Conservation (phyloP, 2,113 vertebrate genomes). For the Forbesichthys agassizii region DNA sequence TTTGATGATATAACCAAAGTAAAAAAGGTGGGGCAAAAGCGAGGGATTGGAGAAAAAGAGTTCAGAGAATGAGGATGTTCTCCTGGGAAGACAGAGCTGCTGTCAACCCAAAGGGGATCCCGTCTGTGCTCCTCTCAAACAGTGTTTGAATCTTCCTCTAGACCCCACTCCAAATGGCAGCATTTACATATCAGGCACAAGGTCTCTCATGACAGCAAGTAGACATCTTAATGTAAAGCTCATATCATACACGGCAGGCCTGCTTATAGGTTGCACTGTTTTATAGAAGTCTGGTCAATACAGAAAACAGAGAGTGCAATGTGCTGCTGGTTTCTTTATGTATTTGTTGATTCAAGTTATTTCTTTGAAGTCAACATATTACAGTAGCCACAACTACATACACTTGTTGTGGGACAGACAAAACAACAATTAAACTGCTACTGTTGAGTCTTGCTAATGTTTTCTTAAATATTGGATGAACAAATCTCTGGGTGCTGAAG, state of each 20-base stretch:
- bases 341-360: constrained; percentile 27
- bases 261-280: neutral
- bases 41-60: constrained; percentile 50
- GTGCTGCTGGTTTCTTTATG: constrained; percentile 15
- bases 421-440: constrained; percentile 58
- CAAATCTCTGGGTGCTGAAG: constrained; percentile 7
- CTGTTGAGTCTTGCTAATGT: constrained; percentile 48
- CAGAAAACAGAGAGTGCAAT: constrained; percentile 23
- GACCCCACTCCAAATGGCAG: constrained; percentile 42
- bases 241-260: constrained; percentile 12
- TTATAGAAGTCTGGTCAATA: constrained; percentile 31
- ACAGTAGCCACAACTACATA: constrained; percentile 50
- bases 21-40: neutral
- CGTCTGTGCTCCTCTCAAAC: constrained; percentile 44
- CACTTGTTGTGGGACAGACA: constrained; percentile 47
- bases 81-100: constrained; percentile 51
- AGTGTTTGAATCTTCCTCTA: constrained; percentile 41
- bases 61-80: constrained; percentile 59
- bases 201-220: constrained; percentile 34
- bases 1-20: constrained; percentile 71
- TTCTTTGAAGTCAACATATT: constrained; percentile 57
- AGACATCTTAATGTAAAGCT: constrained; percentile 15
- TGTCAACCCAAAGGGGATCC: constrained; percentile 52
- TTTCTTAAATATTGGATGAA: constrained; percentile 50
- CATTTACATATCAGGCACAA: constrained; percentile 56